phyloP scores from a whole-genome alignment of 2,888 invertebrate species.

The Ferdinandea cuprea region DNA sequence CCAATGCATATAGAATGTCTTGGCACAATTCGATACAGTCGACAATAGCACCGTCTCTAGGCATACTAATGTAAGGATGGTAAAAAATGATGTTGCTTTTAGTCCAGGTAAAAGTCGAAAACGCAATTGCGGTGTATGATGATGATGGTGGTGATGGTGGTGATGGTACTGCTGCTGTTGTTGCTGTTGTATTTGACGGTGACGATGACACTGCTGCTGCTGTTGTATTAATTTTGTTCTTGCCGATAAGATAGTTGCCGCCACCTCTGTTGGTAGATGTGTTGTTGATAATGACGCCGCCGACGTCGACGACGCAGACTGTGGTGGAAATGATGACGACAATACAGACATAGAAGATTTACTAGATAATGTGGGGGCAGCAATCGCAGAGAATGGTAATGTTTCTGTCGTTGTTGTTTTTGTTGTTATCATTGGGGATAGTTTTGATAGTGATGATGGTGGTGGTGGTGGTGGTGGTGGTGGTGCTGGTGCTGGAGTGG shows the following conservation, averaged over 20 bases:
- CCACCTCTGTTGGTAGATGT: slow-evolving; percentile 3
- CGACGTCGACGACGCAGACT: slow-evolving; percentile 8
- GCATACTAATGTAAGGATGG: slow-evolving; percentile 84
- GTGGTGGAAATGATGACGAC: slow-evolving; percentile 38
- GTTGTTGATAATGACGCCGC: slow-evolving; percentile 24
- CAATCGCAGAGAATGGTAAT: slow-evolving; percentile 12
- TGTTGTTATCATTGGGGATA: slow-evolving; percentile 11
- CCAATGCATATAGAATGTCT: slow-evolving; percentile 94
- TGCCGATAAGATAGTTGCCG: slow-evolving; percentile 27
- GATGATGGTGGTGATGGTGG: slow-evolving; percentile 62
- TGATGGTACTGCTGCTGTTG: slow-evolving; percentile 38
- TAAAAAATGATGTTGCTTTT: slow-evolving; percentile 84
- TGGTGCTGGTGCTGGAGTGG: too few relatives aligned
- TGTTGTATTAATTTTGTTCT: slow-evolving; percentile 55
- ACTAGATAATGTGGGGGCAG: slow-evolving; percentile 37
- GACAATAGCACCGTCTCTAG: slow-evolving; percentile 85
- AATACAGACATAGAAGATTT: slow-evolving; percentile 49
- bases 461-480: too few relatives aligned
- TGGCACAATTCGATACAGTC: slow-evolving; percentile 88
- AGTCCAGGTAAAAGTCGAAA: slow-evolving; percentile 80
- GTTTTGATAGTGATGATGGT: too few relatives aligned
- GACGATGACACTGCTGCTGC: slow-evolving; percentile 34
- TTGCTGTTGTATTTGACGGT: slow-evolving; percentile 51
- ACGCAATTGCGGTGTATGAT: slow-evolving; percentile 76
- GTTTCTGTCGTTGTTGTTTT: slow-evolving; percentile 12